phyloP scores from a whole-genome alignment of 2,888 invertebrate genomes.

The Periphyllus acericola region DNA sequence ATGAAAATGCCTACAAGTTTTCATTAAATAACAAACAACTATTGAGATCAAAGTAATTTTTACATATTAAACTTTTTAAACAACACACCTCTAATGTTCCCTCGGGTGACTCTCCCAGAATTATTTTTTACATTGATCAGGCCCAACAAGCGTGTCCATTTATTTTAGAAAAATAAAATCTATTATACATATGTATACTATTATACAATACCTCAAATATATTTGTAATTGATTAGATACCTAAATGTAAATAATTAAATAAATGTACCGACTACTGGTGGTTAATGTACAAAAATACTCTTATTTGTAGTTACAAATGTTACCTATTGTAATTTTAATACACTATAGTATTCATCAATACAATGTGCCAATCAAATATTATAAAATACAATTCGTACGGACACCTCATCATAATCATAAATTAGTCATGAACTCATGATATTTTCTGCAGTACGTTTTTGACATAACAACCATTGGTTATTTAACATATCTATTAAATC shows the following conservation, averaged over 20 bases:
- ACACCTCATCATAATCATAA: neutral
- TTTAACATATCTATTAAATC: conserved; percentile 19
- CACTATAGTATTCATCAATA: too few relatives aligned
- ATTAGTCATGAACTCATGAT: neutral
- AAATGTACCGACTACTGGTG: neutral
- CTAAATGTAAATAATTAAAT: neutral
- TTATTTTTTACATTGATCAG: neutral
- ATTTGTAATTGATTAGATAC: neutral
- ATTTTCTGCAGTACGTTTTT: neutral
- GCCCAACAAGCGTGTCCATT: neutral
- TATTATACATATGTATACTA: neutral
- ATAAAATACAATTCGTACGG: too few relatives aligned
- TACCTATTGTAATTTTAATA: too few relatives aligned
- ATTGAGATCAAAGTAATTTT: too few relatives aligned
- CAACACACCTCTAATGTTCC: neutral
- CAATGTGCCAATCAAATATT: too few relatives aligned
- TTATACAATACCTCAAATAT: neutral
- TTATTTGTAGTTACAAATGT: neutral
- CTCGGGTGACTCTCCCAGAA: neutral
- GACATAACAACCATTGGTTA: conserved; percentile 22
- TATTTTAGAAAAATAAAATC: neutral
- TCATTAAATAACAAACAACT: too few relatives aligned
- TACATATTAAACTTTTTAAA: too few relatives aligned
- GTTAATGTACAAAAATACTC: neutral
- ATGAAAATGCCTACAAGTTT: too few relatives aligned